phyloP scores from a whole-genome alignment of 2,113 vertebrate species.

The Bos javanicus region DNA sequence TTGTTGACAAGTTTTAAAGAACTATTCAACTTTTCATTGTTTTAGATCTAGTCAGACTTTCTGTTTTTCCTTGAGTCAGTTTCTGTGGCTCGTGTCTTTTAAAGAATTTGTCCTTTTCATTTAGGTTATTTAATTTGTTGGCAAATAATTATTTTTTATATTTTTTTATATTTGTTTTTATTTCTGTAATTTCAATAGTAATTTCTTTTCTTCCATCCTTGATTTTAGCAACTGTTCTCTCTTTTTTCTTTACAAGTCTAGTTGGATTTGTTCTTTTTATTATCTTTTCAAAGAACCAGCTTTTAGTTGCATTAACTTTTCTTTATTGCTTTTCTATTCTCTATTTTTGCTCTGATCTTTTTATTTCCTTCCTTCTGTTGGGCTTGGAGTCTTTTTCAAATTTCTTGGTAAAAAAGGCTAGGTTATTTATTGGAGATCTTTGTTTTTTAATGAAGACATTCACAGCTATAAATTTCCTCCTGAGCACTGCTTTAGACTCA shows the following conservation, averaged over 20 bases:
- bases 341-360: not conserved
- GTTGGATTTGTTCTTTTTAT: not conserved
- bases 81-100: not conserved
- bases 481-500: not conserved
- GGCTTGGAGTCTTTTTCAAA: not conserved
- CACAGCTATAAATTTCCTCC: not conserved
- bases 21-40: not conserved
- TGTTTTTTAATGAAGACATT: not conserved
- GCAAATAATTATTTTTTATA: not conserved
- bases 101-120: not conserved
- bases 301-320: not conserved
- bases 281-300: not conserved
- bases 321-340: not conserved
- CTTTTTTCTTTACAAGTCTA: not conserved
- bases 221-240: not conserved
- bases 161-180: not conserved
- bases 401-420: not conserved
- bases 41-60: not conserved
- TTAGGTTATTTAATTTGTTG: not conserved
- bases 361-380: not conserved
- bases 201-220: not conserved
- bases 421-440: not conserved
- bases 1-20: not conserved
- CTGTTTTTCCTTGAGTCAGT: not conserved
- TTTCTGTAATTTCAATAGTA: not conserved